Evolutionary conservation across 2,113 vertebrate species (phyloP).

Genomic region (Larimichthys crocea): DNA sequence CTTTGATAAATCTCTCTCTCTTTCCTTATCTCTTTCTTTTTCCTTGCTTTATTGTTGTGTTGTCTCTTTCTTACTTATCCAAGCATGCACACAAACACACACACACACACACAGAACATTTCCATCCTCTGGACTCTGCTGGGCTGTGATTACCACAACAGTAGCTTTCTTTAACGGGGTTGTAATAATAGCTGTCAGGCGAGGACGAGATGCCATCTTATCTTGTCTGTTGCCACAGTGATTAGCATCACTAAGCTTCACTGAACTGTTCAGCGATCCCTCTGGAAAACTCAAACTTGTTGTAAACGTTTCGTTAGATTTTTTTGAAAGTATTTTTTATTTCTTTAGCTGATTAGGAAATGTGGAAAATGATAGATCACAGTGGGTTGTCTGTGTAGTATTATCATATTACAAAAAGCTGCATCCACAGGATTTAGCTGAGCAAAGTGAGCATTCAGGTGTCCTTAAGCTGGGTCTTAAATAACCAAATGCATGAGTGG

Average conservation of each 20-base stretch:
- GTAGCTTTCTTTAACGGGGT: constrained; percentile 41
- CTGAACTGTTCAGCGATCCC: constrained; percentile 9
- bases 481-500: background rate
- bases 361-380: background rate
- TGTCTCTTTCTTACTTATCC: constrained; percentile 10
- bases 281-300: constrained; percentile 15
- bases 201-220: constrained; percentile 48
- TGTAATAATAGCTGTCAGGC: constrained; percentile 54
- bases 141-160: constrained; percentile 40
- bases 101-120: background rate
- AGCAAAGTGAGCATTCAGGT: background rate
- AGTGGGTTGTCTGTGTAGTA: background rate
- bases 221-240: constrained; percentile 42
- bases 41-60: background rate
- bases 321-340: background rate
- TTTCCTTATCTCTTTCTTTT: background rate
- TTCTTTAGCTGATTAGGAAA: background rate
- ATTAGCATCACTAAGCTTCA: constrained; percentile 41
- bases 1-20: constrained; percentile 39
- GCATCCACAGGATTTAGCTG: background rate
- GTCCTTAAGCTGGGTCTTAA: background rate
- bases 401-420: background rate
- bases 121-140: constrained; percentile 24
- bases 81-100: background rate
- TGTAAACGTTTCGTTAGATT: background rate